Evolutionary conservation across 2,113 vertebrate species (phyloP).

Genomic region (Ciconia boyciana): DNA sequence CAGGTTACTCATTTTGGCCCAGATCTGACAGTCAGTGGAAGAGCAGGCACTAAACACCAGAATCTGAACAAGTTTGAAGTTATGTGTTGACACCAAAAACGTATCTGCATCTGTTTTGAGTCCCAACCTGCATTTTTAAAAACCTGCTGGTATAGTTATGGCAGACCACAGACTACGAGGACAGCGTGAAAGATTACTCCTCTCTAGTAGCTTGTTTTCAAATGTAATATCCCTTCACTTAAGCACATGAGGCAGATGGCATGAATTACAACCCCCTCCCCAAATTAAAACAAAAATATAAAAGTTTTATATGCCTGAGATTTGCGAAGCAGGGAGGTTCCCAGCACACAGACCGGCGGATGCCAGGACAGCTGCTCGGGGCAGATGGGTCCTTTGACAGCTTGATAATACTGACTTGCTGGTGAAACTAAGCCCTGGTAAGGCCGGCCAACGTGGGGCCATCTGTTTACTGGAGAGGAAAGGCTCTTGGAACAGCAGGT

Average conservation of each 20-base stretch:
- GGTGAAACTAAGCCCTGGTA: neutral
- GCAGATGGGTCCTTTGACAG: conserved; percentile 66
- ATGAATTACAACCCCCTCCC: neutral
- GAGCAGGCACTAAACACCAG: neutral
- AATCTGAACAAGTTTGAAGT: neutral
- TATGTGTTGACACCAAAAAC: neutral
- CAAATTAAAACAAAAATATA: neutral
- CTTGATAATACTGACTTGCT: conserved; percentile 11
- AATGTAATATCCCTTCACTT: neutral
- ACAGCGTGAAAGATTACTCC: neutral
- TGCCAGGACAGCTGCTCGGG: conserved; percentile 64
- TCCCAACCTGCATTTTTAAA: neutral
- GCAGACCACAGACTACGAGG: neutral
- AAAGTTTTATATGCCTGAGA: neutral
- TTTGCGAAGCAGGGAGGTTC: neutral
- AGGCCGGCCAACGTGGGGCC: conserved; percentile 1
- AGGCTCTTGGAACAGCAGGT: conserved; percentile 36
- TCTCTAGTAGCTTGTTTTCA: neutral
- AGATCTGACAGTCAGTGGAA: neutral
- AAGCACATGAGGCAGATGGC: conserved; percentile 30
- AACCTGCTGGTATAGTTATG: rapidly evolving
- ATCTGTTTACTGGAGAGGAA: conserved; percentile 47
- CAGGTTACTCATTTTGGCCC: neutral
- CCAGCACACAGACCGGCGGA: neutral
- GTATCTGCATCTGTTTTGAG: rapidly evolving